phyloP scores from a whole-genome alignment of 2,888 invertebrate species.

The Temnothorax ravouxi region DNA sequence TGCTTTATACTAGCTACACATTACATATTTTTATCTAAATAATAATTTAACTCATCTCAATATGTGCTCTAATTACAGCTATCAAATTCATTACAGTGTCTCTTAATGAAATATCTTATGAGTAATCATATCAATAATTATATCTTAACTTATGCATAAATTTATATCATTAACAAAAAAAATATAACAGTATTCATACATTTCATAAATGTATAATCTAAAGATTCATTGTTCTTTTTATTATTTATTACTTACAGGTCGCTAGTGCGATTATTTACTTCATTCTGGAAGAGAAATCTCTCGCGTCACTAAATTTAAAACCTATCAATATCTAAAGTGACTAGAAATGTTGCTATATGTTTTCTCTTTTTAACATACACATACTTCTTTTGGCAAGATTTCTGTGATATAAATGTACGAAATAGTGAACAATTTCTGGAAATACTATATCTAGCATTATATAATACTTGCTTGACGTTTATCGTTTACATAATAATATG shows the following conservation, averaged over 20 bases:
- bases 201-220: constrained; percentile 56
- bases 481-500: constrained; percentile 62
- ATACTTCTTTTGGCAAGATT: constrained; percentile 80
- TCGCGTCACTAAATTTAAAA: constrained; percentile 39
- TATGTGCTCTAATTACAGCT: constrained; percentile 47
- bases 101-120: constrained; percentile 64
- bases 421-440: constrained; percentile 79
- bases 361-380: constrained; percentile 62
- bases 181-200: constrained; percentile 44
- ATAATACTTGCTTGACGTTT: constrained; percentile 73
- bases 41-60: constrained; percentile 54
- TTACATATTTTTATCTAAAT: constrained; percentile 51
- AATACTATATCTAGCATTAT: constrained; percentile 73
- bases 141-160: constrained; percentile 60
- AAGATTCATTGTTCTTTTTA: constrained; percentile 57
- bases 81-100: constrained; percentile 58
- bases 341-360: constrained; percentile 80
- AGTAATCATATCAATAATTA: constrained; percentile 50
- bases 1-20: constrained; percentile 47
- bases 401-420: constrained; percentile 83
- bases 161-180: constrained; percentile 67
- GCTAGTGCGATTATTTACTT: constrained; percentile 66
- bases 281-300: constrained; percentile 75
- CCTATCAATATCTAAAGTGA: constrained; percentile 78
- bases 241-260: constrained; percentile 66